Evolutionary conservation across 2,888 invertebrate genomes (phyloP).

Genomic region (Scaptomyza parva): DNA sequence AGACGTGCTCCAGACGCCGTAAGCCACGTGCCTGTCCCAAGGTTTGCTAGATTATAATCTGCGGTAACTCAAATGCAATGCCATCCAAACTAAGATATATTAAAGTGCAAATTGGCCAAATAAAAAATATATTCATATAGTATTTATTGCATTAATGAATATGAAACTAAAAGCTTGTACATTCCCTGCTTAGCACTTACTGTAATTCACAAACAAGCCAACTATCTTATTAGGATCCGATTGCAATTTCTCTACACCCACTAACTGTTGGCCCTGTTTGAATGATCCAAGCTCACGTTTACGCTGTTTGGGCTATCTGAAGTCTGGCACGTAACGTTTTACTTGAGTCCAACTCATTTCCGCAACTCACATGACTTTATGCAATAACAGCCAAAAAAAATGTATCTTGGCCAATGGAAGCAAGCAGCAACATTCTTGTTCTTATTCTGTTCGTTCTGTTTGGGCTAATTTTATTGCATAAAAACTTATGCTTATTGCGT

Average conservation of each 20-base stretch:
- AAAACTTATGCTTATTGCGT: constrained; percentile 76
- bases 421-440: constrained; percentile 44
- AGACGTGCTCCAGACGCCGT: background rate
- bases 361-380: constrained; percentile 80
- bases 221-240: constrained; percentile 73
- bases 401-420: constrained; percentile 74
- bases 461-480: constrained; percentile 76
- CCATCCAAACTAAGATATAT: background rate
- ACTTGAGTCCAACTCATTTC: constrained; percentile 79
- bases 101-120: background rate
- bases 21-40: background rate
- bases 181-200: no score
- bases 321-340: constrained; percentile 71
- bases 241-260: constrained; percentile 15
- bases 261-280: background rate
- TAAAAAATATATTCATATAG: no score
- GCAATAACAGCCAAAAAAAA: constrained; percentile 80
- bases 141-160: no score
- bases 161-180: no score
- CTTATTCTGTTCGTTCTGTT: constrained; percentile 29
- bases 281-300: constrained; percentile 2
- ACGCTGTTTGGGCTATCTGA: background rate
- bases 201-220: constrained; percentile 49
- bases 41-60: background rate
- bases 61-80: background rate